phyloP scores from a whole-genome alignment of 2,888 invertebrate species.

The Anodontia alba region DNA sequence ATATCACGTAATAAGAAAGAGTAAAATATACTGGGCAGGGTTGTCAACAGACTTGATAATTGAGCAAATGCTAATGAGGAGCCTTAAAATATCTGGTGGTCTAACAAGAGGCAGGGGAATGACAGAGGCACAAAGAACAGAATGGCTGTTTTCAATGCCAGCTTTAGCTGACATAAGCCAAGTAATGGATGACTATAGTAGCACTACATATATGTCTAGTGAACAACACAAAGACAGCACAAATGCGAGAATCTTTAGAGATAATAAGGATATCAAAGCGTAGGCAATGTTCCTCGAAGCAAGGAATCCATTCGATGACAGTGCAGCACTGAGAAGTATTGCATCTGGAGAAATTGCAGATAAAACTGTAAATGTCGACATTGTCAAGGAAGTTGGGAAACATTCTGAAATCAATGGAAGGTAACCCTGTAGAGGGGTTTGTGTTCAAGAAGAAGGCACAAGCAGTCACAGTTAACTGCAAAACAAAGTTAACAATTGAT shows the following conservation, averaged over 20 bases:
- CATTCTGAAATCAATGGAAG: constrained; percentile 47
- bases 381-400: constrained; percentile 44
- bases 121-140: not conserved
- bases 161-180: not conserved
- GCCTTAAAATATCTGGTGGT: constrained; percentile 17
- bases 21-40: constrained; percentile 53
- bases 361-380: constrained; percentile 30
- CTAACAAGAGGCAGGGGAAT: constrained; percentile 4
- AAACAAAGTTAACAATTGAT: constrained; percentile 22
- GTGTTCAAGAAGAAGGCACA: constrained; percentile 38
- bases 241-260: constrained; percentile 28
- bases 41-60: too few species aligned
- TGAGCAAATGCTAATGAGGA: too few species aligned
- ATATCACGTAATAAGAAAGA: constrained; percentile 51
- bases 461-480: constrained; percentile 37
- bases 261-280: constrained; percentile 32
- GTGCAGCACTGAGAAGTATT: constrained; percentile 32
- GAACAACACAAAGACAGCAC: constrained; percentile 48
- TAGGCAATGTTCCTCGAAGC: not conserved
- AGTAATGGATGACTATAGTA: constrained; percentile 1
- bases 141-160: not conserved
- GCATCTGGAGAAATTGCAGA: constrained; percentile 10
- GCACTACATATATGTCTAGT: constrained; percentile 15
- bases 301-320: constrained; percentile 27
- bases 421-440: constrained; percentile 24